Percentiles rank a stretch among this genome's conserved stretches.
phyloP scores from a whole-genome alignment of 2,797 vertebrate genomes.

The Borostomias antarcticus region DNA sequence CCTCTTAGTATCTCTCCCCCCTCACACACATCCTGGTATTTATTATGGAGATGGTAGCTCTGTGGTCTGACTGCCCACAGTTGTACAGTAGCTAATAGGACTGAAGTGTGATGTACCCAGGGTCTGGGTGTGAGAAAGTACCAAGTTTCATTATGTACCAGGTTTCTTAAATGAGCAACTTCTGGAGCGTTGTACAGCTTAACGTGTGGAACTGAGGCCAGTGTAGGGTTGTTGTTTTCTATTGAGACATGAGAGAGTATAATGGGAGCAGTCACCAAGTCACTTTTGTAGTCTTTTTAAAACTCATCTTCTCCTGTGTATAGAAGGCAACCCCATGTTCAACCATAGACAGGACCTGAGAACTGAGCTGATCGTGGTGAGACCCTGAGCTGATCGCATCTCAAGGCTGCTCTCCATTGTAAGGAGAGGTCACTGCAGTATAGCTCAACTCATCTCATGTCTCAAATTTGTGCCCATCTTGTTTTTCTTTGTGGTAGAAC shows the following conservation, averaged over 20 bases:
- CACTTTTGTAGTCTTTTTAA: conserved; percentile 57
- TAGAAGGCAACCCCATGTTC: conserved; percentile 53
- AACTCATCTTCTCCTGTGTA: conserved; percentile 49
- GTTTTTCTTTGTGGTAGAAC: conserved; percentile 75
- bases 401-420: conserved; percentile 64
- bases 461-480: conserved; percentile 74
- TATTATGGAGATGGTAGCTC: conserved; percentile 55
- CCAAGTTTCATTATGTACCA: conserved; percentile 43
- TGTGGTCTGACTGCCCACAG: conserved; percentile 61
- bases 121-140: background rate
- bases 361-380: conserved; percentile 65
- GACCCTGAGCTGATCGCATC: no score
- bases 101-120: conserved; percentile 31
- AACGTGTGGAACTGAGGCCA: conserved; percentile 74
- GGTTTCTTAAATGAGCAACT: conserved; percentile 41
- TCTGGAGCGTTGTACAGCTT: conserved; percentile 61
- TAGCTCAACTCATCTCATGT: conserved; percentile 70
- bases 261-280: conserved; percentile 75
- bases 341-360: conserved; percentile 65
- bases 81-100: conserved; percentile 68
- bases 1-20: background rate
- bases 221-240: conserved; percentile 52
- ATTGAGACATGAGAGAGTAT: conserved; percentile 51
- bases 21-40: conserved; percentile 44
- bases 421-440: conserved; percentile 64